Evolutionary conservation across 2,888 invertebrate genomes (phyloP).

Genomic region (Aspidapion aeneum): DNA sequence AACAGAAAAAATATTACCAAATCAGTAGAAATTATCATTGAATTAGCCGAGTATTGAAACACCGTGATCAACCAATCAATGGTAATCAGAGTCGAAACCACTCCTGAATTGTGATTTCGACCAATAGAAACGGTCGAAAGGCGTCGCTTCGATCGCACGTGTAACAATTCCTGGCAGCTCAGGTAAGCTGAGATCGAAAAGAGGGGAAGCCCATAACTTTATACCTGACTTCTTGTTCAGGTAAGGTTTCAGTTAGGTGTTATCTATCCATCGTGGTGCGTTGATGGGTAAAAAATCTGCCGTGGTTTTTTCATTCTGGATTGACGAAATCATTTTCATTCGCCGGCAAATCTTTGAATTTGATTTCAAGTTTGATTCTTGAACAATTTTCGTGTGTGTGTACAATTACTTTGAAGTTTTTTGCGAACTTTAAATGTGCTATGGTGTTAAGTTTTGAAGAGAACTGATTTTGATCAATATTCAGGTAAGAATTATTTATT

Average conservation of each 20-base stretch:
- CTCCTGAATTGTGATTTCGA: conserved; percentile 11
- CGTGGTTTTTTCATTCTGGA: background rate
- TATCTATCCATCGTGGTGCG: conserved; percentile 25
- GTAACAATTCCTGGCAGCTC: conserved; percentile 34
- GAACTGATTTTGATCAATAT: too few relatives aligned
- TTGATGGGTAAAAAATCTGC: conserved; percentile 1
- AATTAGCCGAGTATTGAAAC: conserved; percentile 29
- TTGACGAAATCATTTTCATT: background rate
- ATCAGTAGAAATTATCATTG: conserved; percentile 35
- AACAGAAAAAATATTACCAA: conserved; percentile 22
- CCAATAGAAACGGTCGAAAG: conserved; percentile 23
- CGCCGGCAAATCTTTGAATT: background rate
- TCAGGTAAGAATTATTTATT: too few relatives aligned
- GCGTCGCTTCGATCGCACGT: conserved; percentile 32
- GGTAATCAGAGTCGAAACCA: conserved; percentile 22
- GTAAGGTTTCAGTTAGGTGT: conserved; percentile 41
- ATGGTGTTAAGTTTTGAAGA: too few relatives aligned
- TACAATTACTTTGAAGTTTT: too few relatives aligned
- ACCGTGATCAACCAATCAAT: conserved; percentile 26
- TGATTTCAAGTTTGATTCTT: background rate
- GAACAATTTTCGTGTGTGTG: background rate
- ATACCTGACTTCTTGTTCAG: conserved; percentile 37
- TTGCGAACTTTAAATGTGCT: too few relatives aligned
- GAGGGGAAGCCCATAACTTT: conserved; percentile 29
- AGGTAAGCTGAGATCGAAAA: conserved; percentile 22